Evolutionary conservation across 2,113 vertebrate species (phyloP).

Genomic region (Synchiropus splendidus): DNA sequence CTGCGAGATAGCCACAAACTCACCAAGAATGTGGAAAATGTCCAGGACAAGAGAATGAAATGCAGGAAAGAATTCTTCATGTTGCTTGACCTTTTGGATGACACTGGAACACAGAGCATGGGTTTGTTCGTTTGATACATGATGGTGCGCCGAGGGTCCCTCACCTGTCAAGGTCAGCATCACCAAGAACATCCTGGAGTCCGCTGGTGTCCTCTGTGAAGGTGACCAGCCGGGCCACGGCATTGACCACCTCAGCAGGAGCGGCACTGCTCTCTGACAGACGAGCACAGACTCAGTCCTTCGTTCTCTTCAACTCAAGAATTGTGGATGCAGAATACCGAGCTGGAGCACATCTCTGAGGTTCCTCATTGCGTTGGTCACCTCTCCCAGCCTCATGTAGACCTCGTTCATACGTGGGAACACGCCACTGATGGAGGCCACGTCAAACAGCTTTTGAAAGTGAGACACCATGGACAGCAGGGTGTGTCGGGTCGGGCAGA

Average conservation of each 20-base stretch:
- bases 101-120: conserved; percentile 59
- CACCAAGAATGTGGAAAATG: conserved; percentile 75
- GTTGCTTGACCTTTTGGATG: conserved; percentile 76
- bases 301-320: not conserved
- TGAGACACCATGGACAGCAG: conserved; percentile 77
- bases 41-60: conserved; percentile 76
- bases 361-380: conserved; percentile 78
- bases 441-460: conserved; percentile 86
- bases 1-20: not conserved
- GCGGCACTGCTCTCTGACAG: conserved; percentile 69
- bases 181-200: conserved; percentile 67
- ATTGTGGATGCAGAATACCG: conserved; percentile 54
- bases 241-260: conserved; percentile 70
- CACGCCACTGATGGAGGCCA: conserved; percentile 71
- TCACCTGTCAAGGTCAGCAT: conserved; percentile 77
- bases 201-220: conserved; percentile 42
- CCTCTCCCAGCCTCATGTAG: conserved; percentile 78
- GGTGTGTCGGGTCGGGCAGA: conserved; percentile 57
- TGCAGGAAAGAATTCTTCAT: conserved; percentile 80
- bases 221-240: conserved; percentile 68
- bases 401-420: conserved; percentile 87
- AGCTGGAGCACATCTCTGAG: conserved; percentile 73
- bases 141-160: too few relatives aligned
- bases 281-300: conserved; percentile 15
- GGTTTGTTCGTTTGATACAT: too few relatives aligned